Evolutionary conservation across 2,797 vertebrate genomes (phyloP).

Genomic region (Hozukius guyotensis): DNA sequence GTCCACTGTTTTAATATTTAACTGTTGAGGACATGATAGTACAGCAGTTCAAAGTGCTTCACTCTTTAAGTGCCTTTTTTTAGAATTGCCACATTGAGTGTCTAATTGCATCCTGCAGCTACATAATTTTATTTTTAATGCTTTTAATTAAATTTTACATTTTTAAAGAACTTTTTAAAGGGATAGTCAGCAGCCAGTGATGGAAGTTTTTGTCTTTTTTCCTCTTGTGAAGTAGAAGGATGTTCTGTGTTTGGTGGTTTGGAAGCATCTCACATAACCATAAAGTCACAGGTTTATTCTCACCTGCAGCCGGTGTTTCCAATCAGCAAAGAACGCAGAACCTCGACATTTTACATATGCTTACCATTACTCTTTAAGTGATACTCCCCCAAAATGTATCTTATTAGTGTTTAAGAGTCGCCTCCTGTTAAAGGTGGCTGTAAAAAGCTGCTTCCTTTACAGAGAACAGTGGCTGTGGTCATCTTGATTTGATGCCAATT

Average conservation of each 20-base stretch:
- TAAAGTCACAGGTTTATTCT: not conserved
- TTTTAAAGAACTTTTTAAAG: not conserved
- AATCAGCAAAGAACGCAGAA: not conserved
- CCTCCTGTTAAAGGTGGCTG: not conserved
- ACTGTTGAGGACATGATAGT: constrained; percentile 4
- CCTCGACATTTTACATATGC: not conserved
- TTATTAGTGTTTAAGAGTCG: not conserved
- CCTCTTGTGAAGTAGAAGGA: not conserved
- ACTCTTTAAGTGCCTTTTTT: constrained; percentile 22
- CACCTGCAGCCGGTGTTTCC: not conserved
- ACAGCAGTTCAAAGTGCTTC: constrained; percentile 2
- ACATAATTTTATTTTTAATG: constrained; percentile 2
- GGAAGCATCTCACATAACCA: not conserved
- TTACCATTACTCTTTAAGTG: not conserved
- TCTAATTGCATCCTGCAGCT: constrained; percentile 15
- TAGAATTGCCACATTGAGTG: constrained; percentile 1
- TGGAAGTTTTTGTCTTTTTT: not conserved
- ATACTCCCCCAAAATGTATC: not conserved
- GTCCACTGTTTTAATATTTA: constrained; percentile 16
- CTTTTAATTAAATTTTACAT: not conserved
- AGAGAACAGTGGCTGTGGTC: not conserved
- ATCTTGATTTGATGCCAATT: not conserved
- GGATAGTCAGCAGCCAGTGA: not conserved
- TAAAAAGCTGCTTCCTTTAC: not conserved
- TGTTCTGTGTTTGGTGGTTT: not conserved